Evolutionary conservation across 2,888 invertebrate genomes (phyloP).

Genomic region (Neoscelio sp.): DNA sequence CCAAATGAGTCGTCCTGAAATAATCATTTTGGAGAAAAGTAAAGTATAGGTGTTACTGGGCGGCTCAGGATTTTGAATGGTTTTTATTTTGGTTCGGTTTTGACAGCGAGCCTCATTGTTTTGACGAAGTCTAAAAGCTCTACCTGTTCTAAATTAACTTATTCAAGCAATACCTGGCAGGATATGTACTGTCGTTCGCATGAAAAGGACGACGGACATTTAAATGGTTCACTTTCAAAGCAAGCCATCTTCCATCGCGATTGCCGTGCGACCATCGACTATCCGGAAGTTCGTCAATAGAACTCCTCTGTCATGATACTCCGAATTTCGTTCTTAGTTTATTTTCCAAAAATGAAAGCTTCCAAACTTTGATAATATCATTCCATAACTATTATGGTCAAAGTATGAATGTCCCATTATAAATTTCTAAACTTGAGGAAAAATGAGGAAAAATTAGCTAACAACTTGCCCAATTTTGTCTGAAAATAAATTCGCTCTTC

Average conservation of each 20-base stretch:
- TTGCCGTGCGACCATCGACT: conserved; percentile 55
- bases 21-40: too few relatives aligned
- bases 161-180: conserved; percentile 79
- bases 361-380: neutral
- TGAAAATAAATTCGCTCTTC: too few relatives aligned
- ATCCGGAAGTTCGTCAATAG: conserved; percentile 69
- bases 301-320: conserved; percentile 52
- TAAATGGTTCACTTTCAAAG: conserved; percentile 74
- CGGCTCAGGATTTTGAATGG: conserved; percentile 73
- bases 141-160: conserved; percentile 82
- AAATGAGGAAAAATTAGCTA: too few relatives aligned
- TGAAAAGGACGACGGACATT: conserved; percentile 68
- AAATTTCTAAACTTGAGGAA: too few relatives aligned
- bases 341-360: neutral
- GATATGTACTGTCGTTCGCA: conserved; percentile 78
- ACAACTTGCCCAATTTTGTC: too few relatives aligned
- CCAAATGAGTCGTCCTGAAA: too few relatives aligned
- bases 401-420: too few relatives aligned
- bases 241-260: conserved; percentile 49
- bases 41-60: conserved; percentile 71
- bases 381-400: neutral
- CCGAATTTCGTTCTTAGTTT: conserved; percentile 48
- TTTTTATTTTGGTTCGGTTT: conserved; percentile 81
- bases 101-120: conserved; percentile 80
- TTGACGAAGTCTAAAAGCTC: conserved; percentile 75